Percentiles rank a stretch among this genome's conserved stretches.
Conservation (phyloP, 2,113 vertebrate genomes). For the Crotalus viridis region DNA sequence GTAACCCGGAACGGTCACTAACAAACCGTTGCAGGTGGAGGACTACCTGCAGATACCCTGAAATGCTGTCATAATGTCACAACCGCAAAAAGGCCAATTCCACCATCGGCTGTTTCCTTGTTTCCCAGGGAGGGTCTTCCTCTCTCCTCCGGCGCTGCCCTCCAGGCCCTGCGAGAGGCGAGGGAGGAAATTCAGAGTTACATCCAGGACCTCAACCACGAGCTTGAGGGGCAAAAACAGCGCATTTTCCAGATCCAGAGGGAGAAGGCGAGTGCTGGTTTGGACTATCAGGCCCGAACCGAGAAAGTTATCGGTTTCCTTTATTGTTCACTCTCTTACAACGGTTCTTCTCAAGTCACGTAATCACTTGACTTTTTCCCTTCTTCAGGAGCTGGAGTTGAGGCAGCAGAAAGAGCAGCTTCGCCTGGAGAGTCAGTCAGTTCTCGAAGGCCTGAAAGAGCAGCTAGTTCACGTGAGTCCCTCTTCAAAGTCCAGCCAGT, state of each 20-base stretch:
- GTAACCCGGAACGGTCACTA: too few species aligned
- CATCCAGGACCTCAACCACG: conserved; percentile 60
- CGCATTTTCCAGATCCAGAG: conserved; percentile 54
- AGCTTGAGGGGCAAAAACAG: conserved; percentile 64
- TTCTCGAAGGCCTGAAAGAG: conserved; percentile 68
- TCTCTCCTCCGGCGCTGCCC: conserved; percentile 57
- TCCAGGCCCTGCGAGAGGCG: conserved; percentile 61
- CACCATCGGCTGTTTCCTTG: accelerated
- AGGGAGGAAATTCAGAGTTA: conserved; percentile 58
- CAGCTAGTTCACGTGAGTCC: conserved; percentile 70
- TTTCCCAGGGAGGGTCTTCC: conserved; percentile 14
- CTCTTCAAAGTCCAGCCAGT: background rate
- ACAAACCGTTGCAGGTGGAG: too few species aligned
- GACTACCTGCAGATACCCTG: background rate
- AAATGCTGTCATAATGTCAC: background rate
- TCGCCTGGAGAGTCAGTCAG: conserved; percentile 63
- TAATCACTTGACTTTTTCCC: background rate
- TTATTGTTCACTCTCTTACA: too few species aligned
- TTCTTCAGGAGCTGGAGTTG: conserved; percentile 67
- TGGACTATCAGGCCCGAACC: background rate
- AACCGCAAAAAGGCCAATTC: background rate
- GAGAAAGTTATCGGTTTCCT: background rate
- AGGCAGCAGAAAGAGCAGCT: conserved; percentile 67
- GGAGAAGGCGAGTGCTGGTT: conserved; percentile 62
- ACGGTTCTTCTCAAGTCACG: background rate